Evolutionary conservation across 2,113 vertebrate species (phyloP), one percentile per base, ranked within the genome.

Genomic region (Phylloscopus trochiloides): DNA sequence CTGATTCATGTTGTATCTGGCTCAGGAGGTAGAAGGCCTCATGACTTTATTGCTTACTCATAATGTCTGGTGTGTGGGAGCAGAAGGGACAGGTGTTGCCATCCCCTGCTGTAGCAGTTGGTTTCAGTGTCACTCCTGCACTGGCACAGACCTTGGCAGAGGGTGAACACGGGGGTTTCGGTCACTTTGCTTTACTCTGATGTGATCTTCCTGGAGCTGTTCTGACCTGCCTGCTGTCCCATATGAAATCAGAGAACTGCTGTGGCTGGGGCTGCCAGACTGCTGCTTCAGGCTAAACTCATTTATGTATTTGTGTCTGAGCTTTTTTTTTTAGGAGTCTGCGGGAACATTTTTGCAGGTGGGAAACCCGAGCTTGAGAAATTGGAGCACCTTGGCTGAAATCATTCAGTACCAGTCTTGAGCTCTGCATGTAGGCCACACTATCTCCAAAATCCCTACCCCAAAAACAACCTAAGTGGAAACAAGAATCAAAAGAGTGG

Each of bases 91-190:
- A 75, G 62, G 51, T 76, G 72, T n/a, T 86, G 16, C 32, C 57
- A 40, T 42, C 32, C 77, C 24, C 13, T 68, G 75, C 51, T 40
- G 63, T 74, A 73, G 86, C 62, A 38, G 20, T 38, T 71, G 47
- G 63, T 52, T 86, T 78, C 65, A 47, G 65, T 86, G 73, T 77
- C 22, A 3, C 22, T 52, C 47, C 63, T 77, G 73, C 38, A 4
- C 45, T 52, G 73, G 65, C 13, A 0, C 32, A 11, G 7, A 20
- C 94, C 65, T 45, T 28, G 32, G 31, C 7, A 34, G 48, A 54
- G 22, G 45, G 28, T 31, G 61, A 62, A 6, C 17, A 2, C 0
- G 2, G 58, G 26, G 32, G 3, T 67, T 85, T 82, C 0, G 1
- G 24, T 75, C 3, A 0, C 34, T 68, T 57, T 1, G 0, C 9